A percentile compares a stretch with the other conserved stretches of the same genome.
phyloP scores from a whole-genome alignment of 37 sponge, comb jelly and placozoan species.

The Aplysina aerophoba region DNA sequence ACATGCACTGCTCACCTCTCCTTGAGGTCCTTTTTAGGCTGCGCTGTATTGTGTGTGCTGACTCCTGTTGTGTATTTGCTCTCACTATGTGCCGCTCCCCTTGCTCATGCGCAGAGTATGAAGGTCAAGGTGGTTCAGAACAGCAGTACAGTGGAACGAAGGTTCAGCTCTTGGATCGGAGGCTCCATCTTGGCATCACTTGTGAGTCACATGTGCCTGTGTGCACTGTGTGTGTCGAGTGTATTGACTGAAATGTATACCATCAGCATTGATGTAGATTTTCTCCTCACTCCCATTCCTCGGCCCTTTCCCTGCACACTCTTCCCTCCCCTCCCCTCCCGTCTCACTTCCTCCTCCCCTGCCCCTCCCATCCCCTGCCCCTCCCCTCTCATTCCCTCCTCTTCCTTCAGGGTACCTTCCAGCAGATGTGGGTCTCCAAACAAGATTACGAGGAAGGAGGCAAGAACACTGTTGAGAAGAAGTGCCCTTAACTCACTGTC shows the following conservation, averaged over 20 bases:
- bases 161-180: constrained; percentile 94
- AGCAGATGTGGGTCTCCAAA: constrained; percentile 97
- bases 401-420: constrained; percentile 87
- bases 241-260: neutral
- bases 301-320: neutral
- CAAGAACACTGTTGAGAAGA: constrained; percentile 84
- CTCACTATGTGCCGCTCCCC: neutral
- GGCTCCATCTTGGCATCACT: constrained; percentile 95
- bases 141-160: constrained; percentile 69
- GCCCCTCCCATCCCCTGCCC: neutral
- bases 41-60: too few relatives aligned
- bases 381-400: neutral
- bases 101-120: constrained; percentile 54
- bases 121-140: constrained; percentile 83
- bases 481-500: constrained; percentile 76
- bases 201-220: constrained; percentile 46
- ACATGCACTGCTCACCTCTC: too few relatives aligned
- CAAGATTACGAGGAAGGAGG: constrained; percentile 91
- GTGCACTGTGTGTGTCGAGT: neutral
- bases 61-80: neutral
- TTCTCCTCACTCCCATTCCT: neutral
- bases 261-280: neutral
- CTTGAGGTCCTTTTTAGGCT: too few relatives aligned
- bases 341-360: neutral
- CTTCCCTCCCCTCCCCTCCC: neutral